Evolutionary conservation across 2,797 vertebrate species (phyloP).

Genomic region (Chelonia mydas): DNA sequence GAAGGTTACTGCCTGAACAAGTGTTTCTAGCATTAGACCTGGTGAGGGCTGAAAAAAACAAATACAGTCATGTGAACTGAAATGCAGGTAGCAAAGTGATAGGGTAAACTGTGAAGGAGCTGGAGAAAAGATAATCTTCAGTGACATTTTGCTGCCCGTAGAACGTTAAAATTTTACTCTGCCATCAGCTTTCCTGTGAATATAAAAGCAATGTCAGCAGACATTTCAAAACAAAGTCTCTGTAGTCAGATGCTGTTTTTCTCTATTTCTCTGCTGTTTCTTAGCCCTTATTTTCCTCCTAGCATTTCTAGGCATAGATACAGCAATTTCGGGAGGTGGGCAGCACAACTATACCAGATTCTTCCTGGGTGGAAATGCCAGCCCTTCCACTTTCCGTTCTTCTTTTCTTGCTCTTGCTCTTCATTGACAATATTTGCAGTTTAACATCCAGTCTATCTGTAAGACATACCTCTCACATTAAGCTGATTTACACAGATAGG

Average conservation of each 20-base stretch:
- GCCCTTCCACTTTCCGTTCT: not conserved
- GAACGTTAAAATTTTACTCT: slow-evolving; percentile 44
- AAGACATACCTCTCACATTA: not conserved
- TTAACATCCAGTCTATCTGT: not conserved
- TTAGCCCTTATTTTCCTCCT: not conserved
- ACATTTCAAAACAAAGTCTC: slow-evolving; percentile 12
- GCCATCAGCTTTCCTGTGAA: slow-evolving; percentile 17
- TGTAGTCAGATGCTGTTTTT: not conserved
- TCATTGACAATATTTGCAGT: not conserved
- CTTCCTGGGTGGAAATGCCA: not conserved
- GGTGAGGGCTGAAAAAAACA: not conserved
- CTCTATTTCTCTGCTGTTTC: not conserved
- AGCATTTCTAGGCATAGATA: not conserved
- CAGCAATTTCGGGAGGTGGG: not conserved
- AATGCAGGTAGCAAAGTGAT: slow-evolving; percentile 10
- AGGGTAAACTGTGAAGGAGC: not conserved
- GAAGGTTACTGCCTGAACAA: not conserved
- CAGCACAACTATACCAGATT: rapidly evolving
- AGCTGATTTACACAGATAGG: not conserved
- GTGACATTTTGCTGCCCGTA: not conserved
- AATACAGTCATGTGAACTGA: not conserved
- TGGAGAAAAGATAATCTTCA: not conserved
- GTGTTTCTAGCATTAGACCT: slow-evolving; percentile 8
- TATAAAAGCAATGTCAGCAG: slow-evolving; percentile 5
- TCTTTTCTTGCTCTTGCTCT: not conserved